These are phyloP conservation scores for Sporophila hypoxantha DNA, from an alignment of 2,113 vertebrate genomes.

Conservation along the genomic window DNA sequence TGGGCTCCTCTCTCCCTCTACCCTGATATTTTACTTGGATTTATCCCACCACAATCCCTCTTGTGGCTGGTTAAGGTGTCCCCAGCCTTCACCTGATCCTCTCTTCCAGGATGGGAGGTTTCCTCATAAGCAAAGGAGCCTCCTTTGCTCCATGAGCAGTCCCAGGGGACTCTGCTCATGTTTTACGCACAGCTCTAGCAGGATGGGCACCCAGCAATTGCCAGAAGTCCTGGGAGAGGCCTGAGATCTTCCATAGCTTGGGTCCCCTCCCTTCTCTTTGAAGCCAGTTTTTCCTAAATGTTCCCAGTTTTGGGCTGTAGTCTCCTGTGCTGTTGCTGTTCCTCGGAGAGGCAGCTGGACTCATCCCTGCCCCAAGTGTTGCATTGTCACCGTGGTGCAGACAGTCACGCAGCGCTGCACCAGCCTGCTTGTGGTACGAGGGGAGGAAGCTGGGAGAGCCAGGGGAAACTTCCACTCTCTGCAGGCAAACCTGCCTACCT, in stretches of 20 bases:
- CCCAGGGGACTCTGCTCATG: fast-evolving
- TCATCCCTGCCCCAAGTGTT: neutral
- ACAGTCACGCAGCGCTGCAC: fast-evolving
- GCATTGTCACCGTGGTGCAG: fast-evolving
- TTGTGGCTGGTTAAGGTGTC: neutral
- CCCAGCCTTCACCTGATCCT: neutral
- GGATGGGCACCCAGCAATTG: fast-evolving
- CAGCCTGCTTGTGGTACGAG: neutral
- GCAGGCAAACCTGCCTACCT: neutral
- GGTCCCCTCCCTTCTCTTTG: neutral
- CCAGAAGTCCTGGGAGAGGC: neutral
- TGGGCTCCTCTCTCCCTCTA: neutral
- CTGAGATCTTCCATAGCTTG: neutral
- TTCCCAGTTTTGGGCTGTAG: neutral
- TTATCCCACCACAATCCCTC: neutral
- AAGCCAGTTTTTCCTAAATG: neutral
- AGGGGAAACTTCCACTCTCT: neutral
- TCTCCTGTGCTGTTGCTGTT: neutral
- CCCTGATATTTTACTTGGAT: neutral
- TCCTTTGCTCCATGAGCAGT: neutral
- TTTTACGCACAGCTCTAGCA: neutral
- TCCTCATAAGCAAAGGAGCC: neutral
- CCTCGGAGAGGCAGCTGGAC: neutral
- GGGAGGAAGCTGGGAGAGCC: neutral
- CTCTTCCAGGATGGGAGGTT: neutral